phyloP scores from a whole-genome alignment of 2,888 invertebrate genomes.

The Phymatocera aterrima region DNA sequence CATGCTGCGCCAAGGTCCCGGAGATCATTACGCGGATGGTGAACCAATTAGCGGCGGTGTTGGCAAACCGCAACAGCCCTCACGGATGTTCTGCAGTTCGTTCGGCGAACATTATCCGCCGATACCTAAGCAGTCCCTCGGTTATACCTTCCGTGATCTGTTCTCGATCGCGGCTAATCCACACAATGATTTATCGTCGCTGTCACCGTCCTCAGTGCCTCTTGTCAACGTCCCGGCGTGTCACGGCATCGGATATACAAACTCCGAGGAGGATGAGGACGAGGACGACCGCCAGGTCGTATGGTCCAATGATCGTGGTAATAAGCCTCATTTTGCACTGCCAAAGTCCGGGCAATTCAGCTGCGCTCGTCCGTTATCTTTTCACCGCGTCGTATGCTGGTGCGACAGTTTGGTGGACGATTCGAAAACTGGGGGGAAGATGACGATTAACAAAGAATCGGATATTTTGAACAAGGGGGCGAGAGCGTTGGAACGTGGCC shows the following conservation, averaged over 20 bases:
- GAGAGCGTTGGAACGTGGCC: not conserved
- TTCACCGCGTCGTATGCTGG: conserved; percentile 71
- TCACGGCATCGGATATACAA: not conserved
- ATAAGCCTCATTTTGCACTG: not conserved
- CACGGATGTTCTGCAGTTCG: not conserved
- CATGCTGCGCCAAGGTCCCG: conserved; percentile 69
- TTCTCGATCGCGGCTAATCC: not conserved
- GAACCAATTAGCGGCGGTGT: not conserved
- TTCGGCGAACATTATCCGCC: not conserved
- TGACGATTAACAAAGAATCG: not conserved
- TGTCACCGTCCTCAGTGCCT: not conserved
- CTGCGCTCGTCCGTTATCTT: conserved; percentile 70
- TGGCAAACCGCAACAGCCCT: not conserved
- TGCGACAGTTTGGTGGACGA: conserved; percentile 55
- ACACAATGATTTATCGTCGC: not conserved
- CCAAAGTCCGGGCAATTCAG: conserved; percentile 40
- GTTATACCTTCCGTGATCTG: not conserved
- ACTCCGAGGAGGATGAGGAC: conserved; percentile 45
- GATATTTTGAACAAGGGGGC: not conserved
- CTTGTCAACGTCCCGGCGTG: not conserved
- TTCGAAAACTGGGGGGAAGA: not conserved
- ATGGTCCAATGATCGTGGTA: not conserved
- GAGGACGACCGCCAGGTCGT: conserved; percentile 14
- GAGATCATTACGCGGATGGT: not conserved
- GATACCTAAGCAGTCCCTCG: not conserved